These are phyloP conservation scores for Scarus forsteni DNA, from an alignment of 2,797 vertebrate genomes.

Conservation along the genomic window DNA sequence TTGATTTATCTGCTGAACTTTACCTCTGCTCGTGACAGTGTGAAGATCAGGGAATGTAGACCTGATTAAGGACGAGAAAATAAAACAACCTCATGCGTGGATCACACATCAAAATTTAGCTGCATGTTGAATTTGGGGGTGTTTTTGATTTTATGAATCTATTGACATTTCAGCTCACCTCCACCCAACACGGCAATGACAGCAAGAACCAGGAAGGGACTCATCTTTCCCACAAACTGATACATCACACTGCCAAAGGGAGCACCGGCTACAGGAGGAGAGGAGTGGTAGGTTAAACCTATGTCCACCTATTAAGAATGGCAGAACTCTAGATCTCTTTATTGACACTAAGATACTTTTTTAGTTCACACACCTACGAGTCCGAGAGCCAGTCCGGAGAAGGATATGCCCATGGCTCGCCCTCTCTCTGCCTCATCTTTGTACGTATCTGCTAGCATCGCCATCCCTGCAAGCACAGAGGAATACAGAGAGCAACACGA, in stretches of 20 bases:
- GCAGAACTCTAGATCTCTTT: too few species aligned
- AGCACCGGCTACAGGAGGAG: constrained; percentile 84
- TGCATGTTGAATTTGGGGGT: background rate
- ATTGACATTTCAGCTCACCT: constrained; percentile 77
- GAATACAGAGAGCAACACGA: background rate
- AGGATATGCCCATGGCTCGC: constrained; percentile 89
- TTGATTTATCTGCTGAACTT: background rate
- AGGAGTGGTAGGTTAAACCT: background rate
- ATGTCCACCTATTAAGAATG: too few species aligned
- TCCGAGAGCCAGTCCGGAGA: constrained; percentile 91
- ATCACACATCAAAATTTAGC: background rate
- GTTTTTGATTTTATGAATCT: background rate
- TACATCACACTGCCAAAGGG: constrained; percentile 92
- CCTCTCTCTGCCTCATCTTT: constrained; percentile 90
- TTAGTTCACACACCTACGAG: constrained; percentile 85
- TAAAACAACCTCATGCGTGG: background rate
- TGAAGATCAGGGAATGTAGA: constrained; percentile 88
- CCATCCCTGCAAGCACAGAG: constrained; percentile 82
- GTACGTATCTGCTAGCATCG: constrained; percentile 90
- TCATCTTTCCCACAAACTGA: constrained; percentile 91
- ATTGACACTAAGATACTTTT: too few species aligned
- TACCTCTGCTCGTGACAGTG: constrained; percentile 75
- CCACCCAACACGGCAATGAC: constrained; percentile 88
- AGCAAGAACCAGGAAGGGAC: constrained; percentile 90
- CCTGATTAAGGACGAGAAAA: constrained; percentile 68